A percentile compares a stretch with the other conserved stretches of the same genome.
These are phyloP conservation scores for Chelonoidis abingdonii DNA, from an alignment of 2,113 vertebrate genomes.

Conservation along the genomic window DNA sequence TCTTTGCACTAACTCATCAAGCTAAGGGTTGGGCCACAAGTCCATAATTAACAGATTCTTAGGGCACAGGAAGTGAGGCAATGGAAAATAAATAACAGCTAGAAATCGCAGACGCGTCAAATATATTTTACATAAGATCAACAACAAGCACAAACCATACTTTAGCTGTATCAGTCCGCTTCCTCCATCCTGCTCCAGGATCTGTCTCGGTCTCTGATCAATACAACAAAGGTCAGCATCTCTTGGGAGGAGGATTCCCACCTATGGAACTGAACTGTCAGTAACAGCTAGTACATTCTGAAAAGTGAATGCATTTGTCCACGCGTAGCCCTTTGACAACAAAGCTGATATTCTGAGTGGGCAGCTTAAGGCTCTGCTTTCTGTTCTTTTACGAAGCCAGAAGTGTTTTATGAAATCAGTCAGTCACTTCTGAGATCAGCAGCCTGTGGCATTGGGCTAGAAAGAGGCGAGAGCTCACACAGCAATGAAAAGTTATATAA, in stretches of 20 bases:
- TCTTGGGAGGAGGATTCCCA: background rate
- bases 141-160: background rate
- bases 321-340: background rate
- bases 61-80: background rate
- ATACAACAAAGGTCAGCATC: background rate
- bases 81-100: background rate
- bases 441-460: background rate
- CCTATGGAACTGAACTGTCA: background rate
- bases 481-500: background rate
- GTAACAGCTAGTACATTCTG: background rate
- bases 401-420: background rate
- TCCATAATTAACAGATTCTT: background rate
- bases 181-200: background rate
- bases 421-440: background rate
- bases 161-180: background rate
- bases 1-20: background rate
- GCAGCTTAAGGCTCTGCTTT: background rate
- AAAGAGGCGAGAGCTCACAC: background rate
- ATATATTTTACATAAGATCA: background rate
- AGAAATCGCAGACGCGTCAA: background rate
- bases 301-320: background rate
- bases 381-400: background rate
- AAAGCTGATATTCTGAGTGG: background rate
- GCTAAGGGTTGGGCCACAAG: background rate
- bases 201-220: background rate